Conservation (phyloP, 2,113 vertebrate species). For the Neoarius graeffei region DNA sequence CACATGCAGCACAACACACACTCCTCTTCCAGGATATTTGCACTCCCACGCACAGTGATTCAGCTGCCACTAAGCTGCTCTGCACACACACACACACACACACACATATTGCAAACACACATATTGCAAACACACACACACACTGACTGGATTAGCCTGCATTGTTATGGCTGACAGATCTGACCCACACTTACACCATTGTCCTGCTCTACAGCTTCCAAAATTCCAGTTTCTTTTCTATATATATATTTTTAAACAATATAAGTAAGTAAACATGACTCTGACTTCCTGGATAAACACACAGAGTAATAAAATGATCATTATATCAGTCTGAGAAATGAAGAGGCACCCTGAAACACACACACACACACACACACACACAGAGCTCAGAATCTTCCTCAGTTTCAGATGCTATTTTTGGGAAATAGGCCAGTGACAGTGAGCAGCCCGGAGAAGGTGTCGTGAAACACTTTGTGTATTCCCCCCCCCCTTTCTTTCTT, state of each 20-base stretch:
- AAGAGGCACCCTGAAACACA: background rate
- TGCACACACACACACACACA: conserved; percentile 18
- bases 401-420: conserved; percentile 60
- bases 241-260: background rate
- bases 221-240: background rate
- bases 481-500: background rate
- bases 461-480: conserved; percentile 36
- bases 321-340: background rate
- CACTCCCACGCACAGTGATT: conserved; percentile 64
- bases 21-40: conserved; percentile 64
- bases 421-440: conserved; percentile 59
- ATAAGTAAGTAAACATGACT: too few species aligned
- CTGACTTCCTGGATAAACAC: too few species aligned
- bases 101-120: background rate
- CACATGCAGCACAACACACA: conserved; percentile 54
- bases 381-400: conserved; percentile 51
- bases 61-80: conserved; percentile 57
- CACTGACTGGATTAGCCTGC: conserved; percentile 43
- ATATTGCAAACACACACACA: conserved; percentile 5
- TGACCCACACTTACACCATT: background rate
- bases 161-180: conserved; percentile 35
- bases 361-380: conserved; percentile 5
- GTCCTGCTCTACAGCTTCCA: background rate
- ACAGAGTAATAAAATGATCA: background rate
- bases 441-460: conserved; percentile 44